Evolutionary conservation across 2,797 vertebrate genomes (phyloP).

Genomic region (Erpetoichthys calabaricus): DNA sequence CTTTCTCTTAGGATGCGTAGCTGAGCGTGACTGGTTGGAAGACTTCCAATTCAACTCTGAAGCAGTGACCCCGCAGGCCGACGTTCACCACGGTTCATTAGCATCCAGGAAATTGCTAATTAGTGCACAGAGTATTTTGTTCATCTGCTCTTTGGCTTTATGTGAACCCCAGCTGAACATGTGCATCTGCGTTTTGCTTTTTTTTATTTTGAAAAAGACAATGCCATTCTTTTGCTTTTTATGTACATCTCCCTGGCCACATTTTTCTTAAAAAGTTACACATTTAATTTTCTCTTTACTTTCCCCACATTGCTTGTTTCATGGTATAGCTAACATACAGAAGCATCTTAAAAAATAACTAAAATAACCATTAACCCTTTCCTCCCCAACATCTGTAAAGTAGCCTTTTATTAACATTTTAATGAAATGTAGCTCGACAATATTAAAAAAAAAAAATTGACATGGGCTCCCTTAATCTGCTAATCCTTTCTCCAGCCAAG

Average conservation of each 20-base stretch:
- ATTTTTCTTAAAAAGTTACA: no score
- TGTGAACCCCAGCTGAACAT: no score
- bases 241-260: no score
- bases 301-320: no score
- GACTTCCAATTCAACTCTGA: not conserved
- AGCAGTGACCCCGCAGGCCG: not conserved
- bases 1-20: no score
- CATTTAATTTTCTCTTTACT: no score
- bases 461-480: conserved; percentile 36
- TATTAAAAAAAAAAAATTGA: conserved; percentile 35
- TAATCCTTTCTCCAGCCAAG: conserved; percentile 49
- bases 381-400: not conserved
- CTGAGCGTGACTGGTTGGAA: not conserved
- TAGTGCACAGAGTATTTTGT: no score
- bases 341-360: conserved; percentile 9
- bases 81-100: not conserved
- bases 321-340: no score
- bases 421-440: conserved; percentile 44
- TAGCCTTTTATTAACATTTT: conserved; percentile 31
- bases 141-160: no score
- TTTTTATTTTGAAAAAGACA: no score
- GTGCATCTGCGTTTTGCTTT: no score
- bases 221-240: no score
- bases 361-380: conserved; percentile 27
- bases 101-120: not conserved